Conservation (phyloP, 2,888 invertebrate genomes). For the Rhamphomyia laevipes region DNA sequence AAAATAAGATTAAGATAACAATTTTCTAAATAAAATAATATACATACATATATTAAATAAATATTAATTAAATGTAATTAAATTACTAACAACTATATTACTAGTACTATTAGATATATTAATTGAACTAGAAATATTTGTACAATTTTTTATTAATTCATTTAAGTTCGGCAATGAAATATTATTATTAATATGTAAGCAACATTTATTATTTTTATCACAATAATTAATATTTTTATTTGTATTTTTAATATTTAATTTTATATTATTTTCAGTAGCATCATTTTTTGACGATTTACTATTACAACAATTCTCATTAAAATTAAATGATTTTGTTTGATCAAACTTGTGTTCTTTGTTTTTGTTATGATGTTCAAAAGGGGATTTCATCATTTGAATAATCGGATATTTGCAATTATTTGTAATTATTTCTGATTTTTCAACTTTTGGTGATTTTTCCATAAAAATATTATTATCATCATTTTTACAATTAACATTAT, state of each 20-base stretch:
- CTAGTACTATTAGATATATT: constrained; percentile 24
- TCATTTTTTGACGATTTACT: not conserved
- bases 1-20: no score
- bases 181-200: constrained; percentile 12
- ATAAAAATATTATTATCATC: constrained; percentile 4
- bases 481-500: constrained; percentile 8
- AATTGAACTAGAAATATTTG: constrained; percentile 23
- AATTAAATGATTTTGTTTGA: no score
- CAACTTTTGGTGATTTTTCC: constrained; percentile 2
- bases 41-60: no score
- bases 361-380: not conserved
- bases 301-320: not conserved
- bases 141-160: constrained; percentile 1
- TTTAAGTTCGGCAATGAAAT: constrained; percentile 19
- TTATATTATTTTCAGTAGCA: constrained; percentile 1
- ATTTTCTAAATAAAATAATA: no score
- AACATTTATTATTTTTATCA: constrained; percentile 4
- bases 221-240: not conserved
- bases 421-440: constrained; percentile 2
- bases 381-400: not conserved
- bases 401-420: not conserved
- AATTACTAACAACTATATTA: constrained; percentile 28
- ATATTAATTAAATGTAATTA: constrained; percentile 15
- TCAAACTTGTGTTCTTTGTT: constrained; percentile 6
- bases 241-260: not conserved